A percentile compares a stretch with the other conserved stretches of the same genome.
Evolutionary conservation across 2,113 vertebrate genomes (phyloP).

Genomic region (Cheilinus undulatus): DNA sequence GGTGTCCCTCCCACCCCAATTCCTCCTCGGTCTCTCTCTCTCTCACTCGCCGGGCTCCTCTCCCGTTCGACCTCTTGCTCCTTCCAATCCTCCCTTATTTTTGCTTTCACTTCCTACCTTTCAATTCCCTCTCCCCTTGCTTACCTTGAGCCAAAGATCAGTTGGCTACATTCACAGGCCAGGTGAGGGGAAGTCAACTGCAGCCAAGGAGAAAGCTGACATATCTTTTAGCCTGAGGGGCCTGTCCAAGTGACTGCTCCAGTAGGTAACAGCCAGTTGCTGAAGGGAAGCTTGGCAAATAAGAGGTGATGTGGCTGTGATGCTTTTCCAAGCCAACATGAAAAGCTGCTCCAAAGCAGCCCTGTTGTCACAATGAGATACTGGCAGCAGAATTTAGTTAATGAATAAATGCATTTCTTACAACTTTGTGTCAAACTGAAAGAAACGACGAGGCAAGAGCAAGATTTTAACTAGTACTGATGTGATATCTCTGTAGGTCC

Average conservation of each 20-base stretch:
- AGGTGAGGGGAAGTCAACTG: conserved; percentile 66
- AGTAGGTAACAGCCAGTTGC: conserved; percentile 63
- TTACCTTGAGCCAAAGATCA: conserved; percentile 67
- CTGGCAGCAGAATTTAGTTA: neutral
- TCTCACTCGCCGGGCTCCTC: conserved; percentile 13
- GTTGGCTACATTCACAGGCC: conserved; percentile 59
- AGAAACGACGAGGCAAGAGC: neutral
- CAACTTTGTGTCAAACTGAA: neutral
- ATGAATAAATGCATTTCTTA: neutral
- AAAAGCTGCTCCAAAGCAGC: conserved; percentile 12
- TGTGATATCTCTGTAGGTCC: neutral
- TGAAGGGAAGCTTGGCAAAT: conserved; percentile 61
- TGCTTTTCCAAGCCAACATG: conserved; percentile 38
- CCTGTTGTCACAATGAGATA: conserved; percentile 7
- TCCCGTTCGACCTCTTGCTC: conserved; percentile 7
- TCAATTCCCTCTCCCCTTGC: conserved; percentile 25
- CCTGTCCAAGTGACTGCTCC: conserved; percentile 67
- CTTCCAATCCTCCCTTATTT: neutral
- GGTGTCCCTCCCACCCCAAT: conserved; percentile 33
- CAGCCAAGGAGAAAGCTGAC: conserved; percentile 72
- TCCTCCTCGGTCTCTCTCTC: conserved; percentile 4
- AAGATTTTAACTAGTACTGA: neutral
- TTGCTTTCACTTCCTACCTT: conserved; percentile 6
- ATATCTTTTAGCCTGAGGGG: conserved; percentile 72
- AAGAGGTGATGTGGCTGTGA: conserved; percentile 40